Conservation (phyloP, 2,888 invertebrate species). For the Leptodirus hochenwartii region DNA sequence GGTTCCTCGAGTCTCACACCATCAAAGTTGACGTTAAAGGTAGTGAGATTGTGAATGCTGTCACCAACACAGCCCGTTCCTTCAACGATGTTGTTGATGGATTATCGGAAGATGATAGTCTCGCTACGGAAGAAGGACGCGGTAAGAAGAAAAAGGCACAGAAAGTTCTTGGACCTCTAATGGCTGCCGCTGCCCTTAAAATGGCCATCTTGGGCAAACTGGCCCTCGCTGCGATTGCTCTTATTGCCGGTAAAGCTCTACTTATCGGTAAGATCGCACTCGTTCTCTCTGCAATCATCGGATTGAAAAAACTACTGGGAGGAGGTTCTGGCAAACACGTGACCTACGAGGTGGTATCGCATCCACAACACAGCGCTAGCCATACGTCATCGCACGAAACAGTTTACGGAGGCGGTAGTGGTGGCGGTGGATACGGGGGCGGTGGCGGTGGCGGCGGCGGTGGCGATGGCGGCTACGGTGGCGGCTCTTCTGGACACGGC, state of each 20-base stretch:
- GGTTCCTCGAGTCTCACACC: conserved; percentile 63
- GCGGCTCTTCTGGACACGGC: conserved; percentile 40
- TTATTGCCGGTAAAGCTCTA: conserved; percentile 73
- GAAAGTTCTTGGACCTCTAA: conserved; percentile 58
- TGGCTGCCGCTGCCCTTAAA: conserved; percentile 59
- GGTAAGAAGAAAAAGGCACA: conserved; percentile 67
- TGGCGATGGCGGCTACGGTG: conserved; percentile 28
- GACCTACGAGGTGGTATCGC: conserved; percentile 73
- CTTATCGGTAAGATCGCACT: conserved; percentile 71
- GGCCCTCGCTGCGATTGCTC: conserved; percentile 61
- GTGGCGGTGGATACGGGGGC: conserved; percentile 36
- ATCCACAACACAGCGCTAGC: conserved; percentile 59
- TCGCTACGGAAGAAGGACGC: conserved; percentile 45
- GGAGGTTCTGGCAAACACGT: conserved; percentile 54
- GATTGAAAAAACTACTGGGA: conserved; percentile 63
- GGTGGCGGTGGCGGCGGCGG: conserved; percentile 34
- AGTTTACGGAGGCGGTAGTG: conserved; percentile 32
- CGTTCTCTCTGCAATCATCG: conserved; percentile 66
- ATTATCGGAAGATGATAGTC: conserved; percentile 35
- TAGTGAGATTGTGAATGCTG: conserved; percentile 62
- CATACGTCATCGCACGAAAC: conserved; percentile 52
- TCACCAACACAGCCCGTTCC: conserved; percentile 62
- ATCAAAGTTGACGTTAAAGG: conserved; percentile 73
- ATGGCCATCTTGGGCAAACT: conserved; percentile 62
- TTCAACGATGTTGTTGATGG: conserved; percentile 54